Percentiles rank a stretch among this genome's conserved stretches.
phyloP scores from a whole-genome alignment of 2,888 invertebrate genomes.

The Allacma fusca region DNA sequence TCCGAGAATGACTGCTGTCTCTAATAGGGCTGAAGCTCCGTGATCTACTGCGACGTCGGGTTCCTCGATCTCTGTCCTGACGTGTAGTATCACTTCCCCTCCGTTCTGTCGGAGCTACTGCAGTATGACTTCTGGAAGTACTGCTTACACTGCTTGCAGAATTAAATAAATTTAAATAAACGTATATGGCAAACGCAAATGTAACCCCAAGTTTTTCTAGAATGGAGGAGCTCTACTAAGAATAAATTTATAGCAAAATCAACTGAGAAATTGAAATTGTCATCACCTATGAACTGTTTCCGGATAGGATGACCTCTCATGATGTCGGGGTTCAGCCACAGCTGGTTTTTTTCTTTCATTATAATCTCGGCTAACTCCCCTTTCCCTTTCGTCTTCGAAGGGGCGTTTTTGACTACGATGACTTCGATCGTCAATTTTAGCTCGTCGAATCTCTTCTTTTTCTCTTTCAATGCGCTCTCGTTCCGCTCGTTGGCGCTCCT shows the following conservation, averaged over 20 bases:
- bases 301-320: slow-evolving; percentile 44
- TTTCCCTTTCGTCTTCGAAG: slow-evolving; percentile 42
- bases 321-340: slow-evolving; percentile 14
- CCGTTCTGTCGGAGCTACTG: not conserved
- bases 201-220: too few species aligned
- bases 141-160: too few species aligned
- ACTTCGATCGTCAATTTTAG: slow-evolving; percentile 48
- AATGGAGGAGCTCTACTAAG: too few species aligned
- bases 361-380: slow-evolving; percentile 32
- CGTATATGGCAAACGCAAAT: too few species aligned
- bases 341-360: slow-evolving; percentile 27
- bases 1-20: slow-evolving; percentile 5
- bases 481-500: slow-evolving; percentile 80
- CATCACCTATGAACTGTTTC: slow-evolving; percentile 18
- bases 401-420: slow-evolving; percentile 51
- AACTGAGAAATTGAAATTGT: too few species aligned
- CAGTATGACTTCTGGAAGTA: not conserved
- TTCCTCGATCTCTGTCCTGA: slow-evolving; percentile 26
- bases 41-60: slow-evolving; percentile 27
- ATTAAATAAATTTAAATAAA: too few species aligned
- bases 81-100: not conserved
- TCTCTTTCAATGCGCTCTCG: slow-evolving; percentile 71
- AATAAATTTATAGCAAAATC: too few species aligned
- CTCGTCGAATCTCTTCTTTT: slow-evolving; percentile 80
- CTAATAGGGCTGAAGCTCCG: slow-evolving; percentile 35